These are phyloP conservation scores for Ectemnius continuus DNA, from an alignment of 2,888 invertebrate genomes.

Conservation along the genomic window DNA sequence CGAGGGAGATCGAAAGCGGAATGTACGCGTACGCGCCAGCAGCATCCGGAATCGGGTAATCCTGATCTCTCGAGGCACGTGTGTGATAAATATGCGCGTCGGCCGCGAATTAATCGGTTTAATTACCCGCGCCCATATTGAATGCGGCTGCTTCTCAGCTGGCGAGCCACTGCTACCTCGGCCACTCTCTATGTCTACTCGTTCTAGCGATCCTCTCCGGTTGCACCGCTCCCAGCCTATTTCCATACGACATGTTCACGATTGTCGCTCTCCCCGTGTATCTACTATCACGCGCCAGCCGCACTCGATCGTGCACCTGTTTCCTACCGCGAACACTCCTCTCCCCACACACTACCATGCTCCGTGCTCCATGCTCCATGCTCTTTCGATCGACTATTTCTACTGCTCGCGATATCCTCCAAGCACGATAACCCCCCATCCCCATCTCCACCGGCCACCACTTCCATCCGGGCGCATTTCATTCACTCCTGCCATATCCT, in stretches of 20 bases:
- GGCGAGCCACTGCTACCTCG: not conserved
- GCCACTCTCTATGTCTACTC: not conserved
- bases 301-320: slow-evolving; percentile 8
- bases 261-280: slow-evolving; percentile 2
- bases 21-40: slow-evolving; percentile 34
- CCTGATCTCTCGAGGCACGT: slow-evolving; percentile 44
- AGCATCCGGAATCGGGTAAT: slow-evolving; percentile 31
- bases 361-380: too few species aligned
- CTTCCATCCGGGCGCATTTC: not conserved
- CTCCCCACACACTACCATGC: not conserved
- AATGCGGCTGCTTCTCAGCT: not conserved
- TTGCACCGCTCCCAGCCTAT: not conserved
- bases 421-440: not conserved
- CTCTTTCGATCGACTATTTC: not conserved
- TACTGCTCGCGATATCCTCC: not conserved
- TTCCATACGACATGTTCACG: slow-evolving; percentile 7
- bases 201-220: slow-evolving; percentile 1
- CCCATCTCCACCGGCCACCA: not conserved
- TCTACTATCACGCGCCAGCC: not conserved
- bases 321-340: not conserved
- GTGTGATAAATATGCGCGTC: slow-evolving; percentile 31
- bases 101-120: slow-evolving; percentile 21
- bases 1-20: slow-evolving; percentile 51
- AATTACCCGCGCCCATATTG: slow-evolving; percentile 3
- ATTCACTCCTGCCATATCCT: not conserved